Percentiles rank a stretch among this genome's conserved stretches.
Evolutionary conservation across 2,113 vertebrate genomes (phyloP).

Genomic region (Mormoops blainvillei): DNA sequence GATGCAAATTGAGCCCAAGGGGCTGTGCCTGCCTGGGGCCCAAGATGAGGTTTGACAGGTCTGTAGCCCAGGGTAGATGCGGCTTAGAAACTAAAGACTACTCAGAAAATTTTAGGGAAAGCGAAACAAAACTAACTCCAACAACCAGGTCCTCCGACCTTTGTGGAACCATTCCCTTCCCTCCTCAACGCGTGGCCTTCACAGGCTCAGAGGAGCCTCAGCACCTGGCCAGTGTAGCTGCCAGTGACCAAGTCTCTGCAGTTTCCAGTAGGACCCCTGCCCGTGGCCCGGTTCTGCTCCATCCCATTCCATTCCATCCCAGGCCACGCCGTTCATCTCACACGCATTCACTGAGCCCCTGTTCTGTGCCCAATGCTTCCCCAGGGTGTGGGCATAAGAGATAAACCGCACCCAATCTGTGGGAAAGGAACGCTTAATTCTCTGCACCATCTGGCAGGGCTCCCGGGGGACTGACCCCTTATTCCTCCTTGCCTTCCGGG

Average conservation of each 20-base stretch:
- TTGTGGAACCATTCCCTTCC: not conserved
- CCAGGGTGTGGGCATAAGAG: not conserved
- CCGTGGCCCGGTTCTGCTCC: not conserved
- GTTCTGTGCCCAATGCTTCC: too few relatives aligned
- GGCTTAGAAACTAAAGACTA: not conserved
- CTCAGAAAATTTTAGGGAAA: not conserved
- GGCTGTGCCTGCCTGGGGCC: not conserved
- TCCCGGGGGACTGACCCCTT: not conserved
- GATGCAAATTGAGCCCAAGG: not conserved
- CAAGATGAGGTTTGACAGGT: not conserved
- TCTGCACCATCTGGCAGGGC: not conserved
- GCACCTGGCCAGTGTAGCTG: not conserved
- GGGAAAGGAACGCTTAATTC: not conserved
- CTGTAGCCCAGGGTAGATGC: not conserved
- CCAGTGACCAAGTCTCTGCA: not conserved
- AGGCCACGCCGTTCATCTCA: too few relatives aligned
- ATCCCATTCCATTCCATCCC: not conserved
- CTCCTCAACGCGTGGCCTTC: not conserved
- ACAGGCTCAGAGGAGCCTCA: not conserved
- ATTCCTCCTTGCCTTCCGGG: not conserved
- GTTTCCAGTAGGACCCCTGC: not conserved
- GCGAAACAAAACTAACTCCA: not conserved
- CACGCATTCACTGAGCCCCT: fast-evolving
- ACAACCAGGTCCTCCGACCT: not conserved
- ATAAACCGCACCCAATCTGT: not conserved